Conservation (phyloP, 1,140 invertebrate genomes). For the Drosophila sp. region DNA sequence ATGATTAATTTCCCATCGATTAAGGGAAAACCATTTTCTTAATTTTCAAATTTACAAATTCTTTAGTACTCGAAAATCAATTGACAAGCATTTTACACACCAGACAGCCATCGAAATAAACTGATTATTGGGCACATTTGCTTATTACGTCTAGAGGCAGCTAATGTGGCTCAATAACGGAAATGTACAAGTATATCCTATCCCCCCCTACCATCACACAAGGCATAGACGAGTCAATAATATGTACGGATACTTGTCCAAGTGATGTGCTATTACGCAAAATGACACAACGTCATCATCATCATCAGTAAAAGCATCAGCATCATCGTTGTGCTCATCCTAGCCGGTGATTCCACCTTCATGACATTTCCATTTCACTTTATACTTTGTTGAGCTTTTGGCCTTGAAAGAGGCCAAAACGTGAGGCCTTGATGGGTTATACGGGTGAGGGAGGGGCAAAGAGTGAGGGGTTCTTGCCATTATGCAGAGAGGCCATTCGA, state of each 20-base stretch:
- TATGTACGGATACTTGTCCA: background rate
- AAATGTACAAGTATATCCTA: conserved; percentile 14
- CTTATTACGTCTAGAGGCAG: conserved; percentile 33
- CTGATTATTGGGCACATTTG: conserved; percentile 35
- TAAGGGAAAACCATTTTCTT: background rate
- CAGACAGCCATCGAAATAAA: conserved; percentile 37
- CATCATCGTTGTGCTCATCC: conserved; percentile 40
- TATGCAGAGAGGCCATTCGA: conserved; percentile 15
- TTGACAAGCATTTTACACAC: conserved; percentile 4
- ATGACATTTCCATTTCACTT: conserved; percentile 25
- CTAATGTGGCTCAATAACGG: conserved; percentile 59
- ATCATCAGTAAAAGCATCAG: conserved; percentile 40
- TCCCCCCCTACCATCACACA: conserved; percentile 15
- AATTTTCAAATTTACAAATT: conserved; percentile 6
- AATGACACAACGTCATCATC: conserved; percentile 39
- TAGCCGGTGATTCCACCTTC: conserved; percentile 15
- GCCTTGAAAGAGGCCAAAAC: conserved; percentile 60
- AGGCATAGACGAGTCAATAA: conserved; percentile 9
- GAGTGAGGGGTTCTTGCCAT: conserved; percentile 14
- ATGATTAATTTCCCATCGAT: background rate
- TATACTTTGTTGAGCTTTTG: conserved; percentile 33
- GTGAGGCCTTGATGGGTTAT: conserved; percentile 39
- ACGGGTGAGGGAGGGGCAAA: background rate
- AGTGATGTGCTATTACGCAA: conserved; percentile 1
- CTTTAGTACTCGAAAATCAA: background rate